phyloP scores from a whole-genome alignment of 2,113 vertebrate species.

The Elanoides forficatus region DNA sequence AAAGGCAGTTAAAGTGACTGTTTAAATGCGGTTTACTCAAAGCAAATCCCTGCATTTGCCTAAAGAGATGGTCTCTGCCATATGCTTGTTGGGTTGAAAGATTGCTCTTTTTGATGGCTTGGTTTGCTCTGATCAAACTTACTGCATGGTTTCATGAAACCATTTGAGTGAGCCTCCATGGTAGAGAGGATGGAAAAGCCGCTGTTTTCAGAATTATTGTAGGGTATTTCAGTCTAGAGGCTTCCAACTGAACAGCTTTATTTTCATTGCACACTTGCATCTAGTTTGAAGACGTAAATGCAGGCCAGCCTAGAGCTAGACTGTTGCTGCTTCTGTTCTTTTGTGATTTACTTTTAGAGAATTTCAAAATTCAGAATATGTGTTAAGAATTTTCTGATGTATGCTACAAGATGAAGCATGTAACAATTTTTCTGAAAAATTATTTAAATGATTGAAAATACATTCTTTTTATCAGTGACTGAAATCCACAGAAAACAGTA shows the following conservation, averaged over 20 bases:
- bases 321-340: not conserved
- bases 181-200: not conserved
- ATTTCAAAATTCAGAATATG: not conserved
- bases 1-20: not conserved
- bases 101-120: not conserved
- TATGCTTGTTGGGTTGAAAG: not conserved
- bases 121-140: not conserved
- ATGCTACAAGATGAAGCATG: not conserved
- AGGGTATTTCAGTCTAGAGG: not conserved
- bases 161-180: rapidly evolving
- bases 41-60: not conserved
- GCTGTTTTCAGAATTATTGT: not conserved
- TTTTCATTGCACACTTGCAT: not conserved
- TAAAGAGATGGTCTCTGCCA: rapidly evolving
- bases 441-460: not conserved
- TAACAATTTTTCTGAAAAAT: not conserved
- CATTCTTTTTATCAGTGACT: not conserved
- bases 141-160: not conserved
- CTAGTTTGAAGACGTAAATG: not conserved
- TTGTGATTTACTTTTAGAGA: not conserved
- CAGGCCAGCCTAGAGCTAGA: not conserved
- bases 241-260: not conserved
- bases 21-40: rapidly evolving
- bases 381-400: not conserved
- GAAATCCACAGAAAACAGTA: not conserved